Conservation (phyloP, 2,888 invertebrate species). For the Stenodema calcarata region DNA sequence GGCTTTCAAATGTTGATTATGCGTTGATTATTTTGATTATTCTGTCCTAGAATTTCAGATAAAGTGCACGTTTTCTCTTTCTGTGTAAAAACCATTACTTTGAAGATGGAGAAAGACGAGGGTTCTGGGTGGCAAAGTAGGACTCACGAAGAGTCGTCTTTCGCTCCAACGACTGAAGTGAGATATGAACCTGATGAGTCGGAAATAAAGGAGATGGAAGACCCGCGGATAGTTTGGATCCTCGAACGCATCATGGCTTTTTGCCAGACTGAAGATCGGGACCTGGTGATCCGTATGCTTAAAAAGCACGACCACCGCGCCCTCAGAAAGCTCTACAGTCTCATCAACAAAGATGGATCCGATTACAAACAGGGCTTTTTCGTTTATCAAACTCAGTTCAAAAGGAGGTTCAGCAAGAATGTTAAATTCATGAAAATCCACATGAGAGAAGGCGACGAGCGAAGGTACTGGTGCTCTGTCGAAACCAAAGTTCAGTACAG, state of each 20-base stretch:
- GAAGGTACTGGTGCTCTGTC: neutral
- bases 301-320: slow-evolving; percentile 28
- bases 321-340: slow-evolving; percentile 3
- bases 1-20: too few species aligned
- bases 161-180: neutral
- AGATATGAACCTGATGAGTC: neutral
- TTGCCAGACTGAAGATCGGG: slow-evolving; percentile 14
- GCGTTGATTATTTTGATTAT: too few species aligned
- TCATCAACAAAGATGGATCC: neutral
- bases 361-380: neutral
- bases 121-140: neutral
- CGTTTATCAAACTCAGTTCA: slow-evolving; percentile 26
- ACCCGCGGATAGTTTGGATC: slow-evolving; percentile 3
- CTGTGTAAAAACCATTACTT: neutral
- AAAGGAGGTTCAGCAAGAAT: neutral
- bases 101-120: neutral
- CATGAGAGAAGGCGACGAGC: neutral
- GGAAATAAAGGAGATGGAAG: neutral
- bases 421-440: neutral
- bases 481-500: neutral
- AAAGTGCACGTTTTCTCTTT: too few species aligned
- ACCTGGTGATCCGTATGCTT: slow-evolving; percentile 7
- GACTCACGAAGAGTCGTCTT: neutral
- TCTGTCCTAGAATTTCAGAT: too few species aligned
- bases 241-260: slow-evolving; percentile 30